These are phyloP conservation scores for Coryphaenoides rupestris DNA, from an alignment of 2,113 vertebrate genomes.

Conservation along the genomic window DNA sequence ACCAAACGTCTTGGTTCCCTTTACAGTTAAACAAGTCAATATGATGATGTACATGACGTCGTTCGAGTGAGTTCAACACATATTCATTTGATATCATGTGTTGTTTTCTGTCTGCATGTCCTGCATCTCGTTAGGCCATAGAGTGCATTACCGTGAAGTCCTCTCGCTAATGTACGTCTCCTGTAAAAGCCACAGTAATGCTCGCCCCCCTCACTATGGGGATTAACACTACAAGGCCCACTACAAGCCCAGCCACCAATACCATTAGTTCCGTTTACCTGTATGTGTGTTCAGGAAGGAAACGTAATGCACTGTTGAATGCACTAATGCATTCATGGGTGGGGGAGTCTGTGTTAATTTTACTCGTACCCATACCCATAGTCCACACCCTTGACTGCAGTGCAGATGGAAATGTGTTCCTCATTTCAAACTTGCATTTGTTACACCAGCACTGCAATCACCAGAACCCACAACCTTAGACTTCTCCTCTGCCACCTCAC, in stretches of 20 bases:
- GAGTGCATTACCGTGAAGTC: too few relatives aligned
- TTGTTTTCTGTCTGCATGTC: too few relatives aligned
- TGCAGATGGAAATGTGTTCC: slow-evolving; percentile 64
- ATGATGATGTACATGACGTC: too few relatives aligned
- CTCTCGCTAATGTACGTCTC: neutral
- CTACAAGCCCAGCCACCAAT: slow-evolving; percentile 17
- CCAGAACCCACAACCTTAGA: too few relatives aligned
- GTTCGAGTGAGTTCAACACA: too few relatives aligned
- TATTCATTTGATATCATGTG: too few relatives aligned
- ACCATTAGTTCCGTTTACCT: neutral
- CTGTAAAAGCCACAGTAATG: slow-evolving; percentile 8
- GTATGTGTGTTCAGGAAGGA: slow-evolving; percentile 17
- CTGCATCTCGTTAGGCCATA: too few relatives aligned
- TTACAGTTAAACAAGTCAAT: too few relatives aligned
- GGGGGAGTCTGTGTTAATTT: too few relatives aligned
- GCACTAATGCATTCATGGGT: slow-evolving; percentile 27
- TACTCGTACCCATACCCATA: slow-evolving; percentile 17
- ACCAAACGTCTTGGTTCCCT: too few relatives aligned
- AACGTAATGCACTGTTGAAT: slow-evolving; percentile 38
- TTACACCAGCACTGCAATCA: neutral
- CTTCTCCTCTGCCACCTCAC: too few relatives aligned
- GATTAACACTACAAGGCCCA: slow-evolving; percentile 18
- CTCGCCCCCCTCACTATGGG: slow-evolving; percentile 11
- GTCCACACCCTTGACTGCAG: slow-evolving; percentile 57
- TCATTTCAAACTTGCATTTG: slow-evolving; percentile 48